phyloP scores from a whole-genome alignment of 1,140 invertebrate species.

The Drosophila nigromelanica region DNA sequence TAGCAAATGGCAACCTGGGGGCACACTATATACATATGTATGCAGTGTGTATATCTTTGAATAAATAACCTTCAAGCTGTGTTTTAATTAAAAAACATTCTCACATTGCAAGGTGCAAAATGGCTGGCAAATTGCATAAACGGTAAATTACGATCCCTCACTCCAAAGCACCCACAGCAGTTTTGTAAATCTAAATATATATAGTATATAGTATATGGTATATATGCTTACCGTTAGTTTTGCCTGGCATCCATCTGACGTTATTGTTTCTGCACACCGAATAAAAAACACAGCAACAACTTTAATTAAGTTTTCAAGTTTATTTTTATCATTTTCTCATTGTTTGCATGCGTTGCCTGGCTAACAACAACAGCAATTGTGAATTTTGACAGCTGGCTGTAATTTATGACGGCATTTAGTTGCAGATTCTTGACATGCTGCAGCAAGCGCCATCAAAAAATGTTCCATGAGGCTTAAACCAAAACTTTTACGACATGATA shows the following conservation, averaged over 20 bases:
- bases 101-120: constrained; percentile 72
- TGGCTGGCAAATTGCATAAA: constrained; percentile 69
- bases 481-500: constrained; percentile 32
- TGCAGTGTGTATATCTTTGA: not conserved
- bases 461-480: constrained; percentile 22
- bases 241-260: constrained; percentile 41
- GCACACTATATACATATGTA: constrained; percentile 19
- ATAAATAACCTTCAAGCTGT: constrained; percentile 24
- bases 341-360: constrained; percentile 59
- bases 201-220: not conserved
- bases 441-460: constrained; percentile 25
- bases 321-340: constrained; percentile 65
- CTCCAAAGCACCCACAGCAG: constrained; percentile 21
- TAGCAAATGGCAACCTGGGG: constrained; percentile 74
- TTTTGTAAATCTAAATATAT: constrained; percentile 30
- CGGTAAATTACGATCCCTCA: constrained; percentile 22
- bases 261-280: constrained; percentile 11
- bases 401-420: constrained; percentile 75
- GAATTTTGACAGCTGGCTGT: constrained; percentile 66
- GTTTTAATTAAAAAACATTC: constrained; percentile 54
- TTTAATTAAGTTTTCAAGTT: constrained; percentile 79
- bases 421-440: constrained; percentile 59
- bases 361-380: constrained; percentile 40
- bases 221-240: constrained; percentile 29
- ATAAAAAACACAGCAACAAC: constrained; percentile 40